Conservation (phyloP, 1,140 invertebrate species). For the Onthophagus taurus region DNA sequence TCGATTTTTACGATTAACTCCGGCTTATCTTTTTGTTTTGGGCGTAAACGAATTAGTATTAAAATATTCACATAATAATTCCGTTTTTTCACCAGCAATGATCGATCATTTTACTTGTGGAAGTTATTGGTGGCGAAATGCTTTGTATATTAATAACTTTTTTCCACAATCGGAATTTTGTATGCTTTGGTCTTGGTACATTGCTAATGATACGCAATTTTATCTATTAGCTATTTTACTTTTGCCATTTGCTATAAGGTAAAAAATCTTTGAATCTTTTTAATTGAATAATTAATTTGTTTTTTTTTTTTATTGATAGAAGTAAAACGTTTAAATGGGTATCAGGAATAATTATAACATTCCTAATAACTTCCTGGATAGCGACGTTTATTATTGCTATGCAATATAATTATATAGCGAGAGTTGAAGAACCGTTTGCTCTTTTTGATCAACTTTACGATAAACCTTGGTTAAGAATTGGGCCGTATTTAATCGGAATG, state of each 20-base stretch:
- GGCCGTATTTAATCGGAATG: constrained; percentile 72
- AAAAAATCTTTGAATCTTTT: constrained; percentile 14
- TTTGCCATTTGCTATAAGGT: constrained; percentile 67
- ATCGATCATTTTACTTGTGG: constrained; percentile 66
- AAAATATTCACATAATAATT: constrained; percentile 51
- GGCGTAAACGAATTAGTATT: constrained; percentile 61
- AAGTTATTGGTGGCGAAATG: constrained; percentile 74
- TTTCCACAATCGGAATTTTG: constrained; percentile 72
- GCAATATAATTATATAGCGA: constrained; percentile 62
- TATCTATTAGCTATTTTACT: constrained; percentile 65
- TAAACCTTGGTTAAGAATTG: constrained; percentile 74
- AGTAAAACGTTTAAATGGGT: constrained; percentile 41
- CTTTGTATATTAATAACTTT: constrained; percentile 71
- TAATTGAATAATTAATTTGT: no score
- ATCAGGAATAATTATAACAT: constrained; percentile 41
- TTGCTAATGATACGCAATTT: constrained; percentile 87
- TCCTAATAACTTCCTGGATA: constrained; percentile 63
- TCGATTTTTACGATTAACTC: constrained; percentile 64
- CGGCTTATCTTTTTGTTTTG: constrained; percentile 71
- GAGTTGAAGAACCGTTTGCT: constrained; percentile 71
- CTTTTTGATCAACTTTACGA: constrained; percentile 76
- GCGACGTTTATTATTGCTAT: constrained; percentile 66
- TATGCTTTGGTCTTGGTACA: constrained; percentile 87
- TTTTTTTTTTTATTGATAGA: constrained; percentile 25
- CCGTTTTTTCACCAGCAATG: constrained; percentile 65